Percentiles rank a stretch among this genome's conserved stretches.
These are phyloP conservation scores for Meteorus colon DNA, from an alignment of 2,888 invertebrate species.

Conservation along the genomic window DNA sequence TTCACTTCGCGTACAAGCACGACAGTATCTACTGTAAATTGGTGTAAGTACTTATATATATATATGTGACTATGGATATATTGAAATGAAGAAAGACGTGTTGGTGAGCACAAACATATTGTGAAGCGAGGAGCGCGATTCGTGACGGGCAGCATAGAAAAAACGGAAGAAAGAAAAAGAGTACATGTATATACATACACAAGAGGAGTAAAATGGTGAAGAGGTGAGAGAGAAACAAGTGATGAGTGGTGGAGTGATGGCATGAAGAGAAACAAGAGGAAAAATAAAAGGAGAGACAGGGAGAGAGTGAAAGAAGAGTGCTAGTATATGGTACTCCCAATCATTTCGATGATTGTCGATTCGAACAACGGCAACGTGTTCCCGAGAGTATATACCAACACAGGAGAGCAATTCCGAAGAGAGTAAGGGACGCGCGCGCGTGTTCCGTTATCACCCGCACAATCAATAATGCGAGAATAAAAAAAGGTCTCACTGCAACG, in stretches of 20 bases:
- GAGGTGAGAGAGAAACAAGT: conserved; percentile 33
- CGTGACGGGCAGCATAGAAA: conserved; percentile 47
- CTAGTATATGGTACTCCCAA: conserved; percentile 49
- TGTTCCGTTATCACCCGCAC: conserved; percentile 37
- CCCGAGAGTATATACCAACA: conserved; percentile 27
- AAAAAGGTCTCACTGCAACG: conserved; percentile 17
- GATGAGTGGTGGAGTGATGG: conserved; percentile 17
- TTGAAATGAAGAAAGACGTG: conserved; percentile 27
- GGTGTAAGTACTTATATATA: conserved; percentile 44
- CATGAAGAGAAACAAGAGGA: conserved; percentile 26
- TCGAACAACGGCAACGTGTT: conserved; percentile 49
- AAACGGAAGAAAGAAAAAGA: conserved; percentile 26
- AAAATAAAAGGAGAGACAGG: conserved; percentile 21
- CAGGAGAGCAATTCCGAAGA: conserved; percentile 36
- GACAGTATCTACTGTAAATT: conserved; percentile 54
- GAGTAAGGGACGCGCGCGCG: conserved; percentile 13
- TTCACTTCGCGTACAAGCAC: conserved; percentile 25
- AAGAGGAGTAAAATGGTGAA: conserved; percentile 30
- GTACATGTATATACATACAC: conserved; percentile 30
- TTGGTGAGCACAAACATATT: conserved; percentile 24
- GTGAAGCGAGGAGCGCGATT: conserved; percentile 52
- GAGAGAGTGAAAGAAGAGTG: conserved; percentile 31
- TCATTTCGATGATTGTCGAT: conserved; percentile 60
- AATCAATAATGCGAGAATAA: conserved; percentile 40
- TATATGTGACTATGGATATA: background rate